These are phyloP conservation scores for Phocoena sinus DNA, from an alignment of 2,113 vertebrate genomes.

Conservation along the genomic window DNA sequence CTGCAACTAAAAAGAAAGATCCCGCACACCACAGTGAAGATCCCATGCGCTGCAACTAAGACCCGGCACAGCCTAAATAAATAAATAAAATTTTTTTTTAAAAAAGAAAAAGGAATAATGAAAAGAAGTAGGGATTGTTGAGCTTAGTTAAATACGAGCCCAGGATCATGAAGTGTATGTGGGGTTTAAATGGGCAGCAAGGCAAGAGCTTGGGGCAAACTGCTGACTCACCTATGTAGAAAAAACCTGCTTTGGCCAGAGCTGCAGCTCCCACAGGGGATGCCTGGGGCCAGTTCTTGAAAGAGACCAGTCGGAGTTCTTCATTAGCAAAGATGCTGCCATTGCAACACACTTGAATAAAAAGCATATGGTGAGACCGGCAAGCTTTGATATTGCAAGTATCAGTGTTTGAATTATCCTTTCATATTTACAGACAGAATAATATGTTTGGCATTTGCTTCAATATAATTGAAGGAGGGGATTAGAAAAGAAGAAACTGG, in stretches of 20 bases:
- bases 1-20: no score
- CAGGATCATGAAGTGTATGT: background rate
- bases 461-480: background rate
- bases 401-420: background rate
- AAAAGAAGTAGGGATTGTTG: background rate
- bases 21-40: no score
- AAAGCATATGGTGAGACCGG: background rate
- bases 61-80: no score
- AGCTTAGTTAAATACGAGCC: background rate
- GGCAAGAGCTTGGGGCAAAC: background rate
- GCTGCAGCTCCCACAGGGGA: background rate
- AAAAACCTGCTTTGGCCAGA: constrained; percentile 43
- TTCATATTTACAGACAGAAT: background rate
- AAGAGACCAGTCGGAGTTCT: background rate
- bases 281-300: background rate
- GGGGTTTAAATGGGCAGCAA: background rate
- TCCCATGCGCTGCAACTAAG: no score
- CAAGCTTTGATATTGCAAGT: background rate
- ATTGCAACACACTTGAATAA: constrained; percentile 7
- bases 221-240: constrained; percentile 41
- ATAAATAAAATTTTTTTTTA: no score
- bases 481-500: background rate
- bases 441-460: background rate
- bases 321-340: constrained; percentile 48
- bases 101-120: no score